phyloP scores from a whole-genome alignment of 2,888 invertebrate genomes.

The Patella ulyssiponensis region DNA sequence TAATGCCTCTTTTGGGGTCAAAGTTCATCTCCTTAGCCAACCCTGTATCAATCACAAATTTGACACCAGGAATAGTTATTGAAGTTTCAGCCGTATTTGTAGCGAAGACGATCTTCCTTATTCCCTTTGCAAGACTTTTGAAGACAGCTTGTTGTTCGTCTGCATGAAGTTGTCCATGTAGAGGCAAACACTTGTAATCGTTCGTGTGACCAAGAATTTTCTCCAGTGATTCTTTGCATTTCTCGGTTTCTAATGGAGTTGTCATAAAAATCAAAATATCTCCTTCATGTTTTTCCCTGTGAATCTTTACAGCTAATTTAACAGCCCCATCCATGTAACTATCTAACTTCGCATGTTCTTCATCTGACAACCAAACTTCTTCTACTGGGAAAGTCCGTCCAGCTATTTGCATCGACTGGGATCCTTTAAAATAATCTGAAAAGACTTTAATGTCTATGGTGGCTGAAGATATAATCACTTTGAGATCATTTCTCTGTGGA shows the following conservation, averaged over 20 bases:
- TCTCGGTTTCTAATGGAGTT: constrained; percentile 65
- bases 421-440: constrained; percentile 60
- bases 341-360: constrained; percentile 27
- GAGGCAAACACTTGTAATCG: constrained; percentile 50
- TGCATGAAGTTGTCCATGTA: constrained; percentile 65
- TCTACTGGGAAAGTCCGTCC: constrained; percentile 71
- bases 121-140: constrained; percentile 42
- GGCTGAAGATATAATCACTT: constrained; percentile 70
- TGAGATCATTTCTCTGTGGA: constrained; percentile 57
- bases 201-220: constrained; percentile 10
- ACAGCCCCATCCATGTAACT: constrained; percentile 55
- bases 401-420: constrained; percentile 63
- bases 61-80: constrained; percentile 71
- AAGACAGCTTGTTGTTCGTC: constrained; percentile 69
- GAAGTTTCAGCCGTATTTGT: constrained; percentile 73
- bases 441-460: constrained; percentile 70
- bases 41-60: constrained; percentile 72
- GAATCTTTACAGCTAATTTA: constrained; percentile 59
- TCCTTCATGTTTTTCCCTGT: constrained; percentile 54
- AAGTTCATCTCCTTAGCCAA: constrained; percentile 68
- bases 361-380: constrained; percentile 50
- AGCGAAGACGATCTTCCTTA: constrained; percentile 70
- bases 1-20: constrained; percentile 64
- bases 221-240: constrained; percentile 45
- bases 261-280: constrained; percentile 72